Evolutionary conservation across 2,113 vertebrate genomes (phyloP), one percentile per base, ranked within the genome.

Genomic region (Caloenas nicobarica): DNA sequence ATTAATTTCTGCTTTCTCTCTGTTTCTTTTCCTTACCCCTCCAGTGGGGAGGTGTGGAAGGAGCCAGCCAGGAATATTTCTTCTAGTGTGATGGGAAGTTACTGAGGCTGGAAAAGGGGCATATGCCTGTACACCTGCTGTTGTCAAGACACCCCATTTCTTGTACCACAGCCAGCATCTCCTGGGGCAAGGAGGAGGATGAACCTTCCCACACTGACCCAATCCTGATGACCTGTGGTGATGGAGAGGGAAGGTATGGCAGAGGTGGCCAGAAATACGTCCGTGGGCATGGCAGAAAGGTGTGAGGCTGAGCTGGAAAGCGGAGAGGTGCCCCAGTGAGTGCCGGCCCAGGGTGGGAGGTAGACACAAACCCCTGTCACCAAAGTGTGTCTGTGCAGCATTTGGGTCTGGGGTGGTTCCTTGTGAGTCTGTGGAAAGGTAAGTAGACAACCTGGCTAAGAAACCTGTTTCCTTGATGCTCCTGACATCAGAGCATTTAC

Each of bases 1-100:
- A 95, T 91, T 87, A 87, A 89, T 93, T 91, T 78, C 81, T 92
- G 14, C 65, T 76, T 89, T 92, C 38, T 77, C 17, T 25, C 54
- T 51, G 16, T 80, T 78, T 88, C 24, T 81, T 76, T 89, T 90
- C 28, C 53, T 81, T 53, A 17, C 24, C n/a, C 10, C 18, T 86
- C 26, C 61, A 64, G 38, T 10, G 16, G 42, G 29, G 56, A 86
- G 4, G 14, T 60, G 77, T 73, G 80, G 70, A 89, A 93, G 50
- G 40, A 46, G 6, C 3, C 40, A 57, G 25, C 3, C 17, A 61
- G 36, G 5, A 68, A 5, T 25, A 44, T 81, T 93, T 84, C 24
- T 83, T 74, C 18, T 24, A 48, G 5, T 16, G 15, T 56, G 33
- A 29, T 46, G 12, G 22, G 44, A 88, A 86, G 23, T 11, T 6